Conservation (phyloP, 1,140 invertebrate species). For the Mamestra configurata region DNA sequence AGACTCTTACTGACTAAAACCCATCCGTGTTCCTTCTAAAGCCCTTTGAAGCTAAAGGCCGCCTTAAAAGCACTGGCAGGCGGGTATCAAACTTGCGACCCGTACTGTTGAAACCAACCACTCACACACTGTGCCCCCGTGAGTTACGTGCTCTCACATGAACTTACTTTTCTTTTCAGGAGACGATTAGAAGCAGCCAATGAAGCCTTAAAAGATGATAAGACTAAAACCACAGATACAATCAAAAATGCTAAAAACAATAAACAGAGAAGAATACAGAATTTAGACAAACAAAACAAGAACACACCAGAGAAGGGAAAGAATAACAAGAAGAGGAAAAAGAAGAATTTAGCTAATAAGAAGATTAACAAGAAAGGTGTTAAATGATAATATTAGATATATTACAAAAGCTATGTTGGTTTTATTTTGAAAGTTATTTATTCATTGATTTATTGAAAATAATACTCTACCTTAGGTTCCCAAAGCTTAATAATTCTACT, state of each 20-base stretch:
- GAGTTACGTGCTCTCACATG: no score
- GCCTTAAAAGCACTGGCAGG: no score
- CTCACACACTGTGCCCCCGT: no score
- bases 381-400: constrained; percentile 41
- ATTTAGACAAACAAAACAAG: constrained; percentile 54
- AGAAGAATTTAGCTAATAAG: constrained; percentile 52
- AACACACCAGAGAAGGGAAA: constrained; percentile 53
- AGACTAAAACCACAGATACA: constrained; percentile 59
- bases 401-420: not conserved
- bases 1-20: no score
- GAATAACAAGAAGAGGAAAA: constrained; percentile 63
- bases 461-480: no score
- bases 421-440: constrained; percentile 4
- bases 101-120: no score
- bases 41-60: no score
- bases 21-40: no score
- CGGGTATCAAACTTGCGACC: no score
- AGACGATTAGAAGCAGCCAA: constrained; percentile 71
- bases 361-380: constrained; percentile 19
- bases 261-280: constrained; percentile 66
- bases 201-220: constrained; percentile 52
- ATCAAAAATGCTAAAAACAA: constrained; percentile 69
- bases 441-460: no score
- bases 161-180: constrained; percentile 60
- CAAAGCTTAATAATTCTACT: no score